These are phyloP conservation scores for Pachyrhynchus sulphureomaculatus DNA, from an alignment of 1,140 invertebrate genomes.

Conservation along the genomic window DNA sequence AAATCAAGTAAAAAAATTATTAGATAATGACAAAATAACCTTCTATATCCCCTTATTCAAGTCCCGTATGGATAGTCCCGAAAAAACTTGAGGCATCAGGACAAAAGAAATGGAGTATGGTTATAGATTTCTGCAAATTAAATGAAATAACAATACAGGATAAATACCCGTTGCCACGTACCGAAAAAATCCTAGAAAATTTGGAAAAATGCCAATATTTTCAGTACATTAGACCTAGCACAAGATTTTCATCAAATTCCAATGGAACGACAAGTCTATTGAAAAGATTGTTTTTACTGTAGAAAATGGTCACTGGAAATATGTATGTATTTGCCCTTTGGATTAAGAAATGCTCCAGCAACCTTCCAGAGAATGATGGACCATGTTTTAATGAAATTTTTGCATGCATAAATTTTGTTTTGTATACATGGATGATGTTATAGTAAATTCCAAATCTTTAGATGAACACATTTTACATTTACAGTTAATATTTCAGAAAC, in stretches of 20 bases:
- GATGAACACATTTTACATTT: conserved; percentile 1
- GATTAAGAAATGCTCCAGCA: conserved; percentile 24
- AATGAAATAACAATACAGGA: conserved; percentile 45
- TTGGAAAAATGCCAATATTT: conserved; percentile 52
- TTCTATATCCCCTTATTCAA: conserved; percentile 23
- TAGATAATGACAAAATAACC: conserved; percentile 24
- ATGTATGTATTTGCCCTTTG: conserved; percentile 31
- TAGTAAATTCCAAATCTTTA: too few species aligned
- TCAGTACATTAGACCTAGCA: conserved; percentile 52
- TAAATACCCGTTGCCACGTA: conserved; percentile 54
- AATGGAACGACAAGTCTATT: conserved; percentile 45
- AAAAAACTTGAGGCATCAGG: conserved; percentile 35
- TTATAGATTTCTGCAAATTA: conserved; percentile 48
- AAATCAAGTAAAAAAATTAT: conserved; percentile 15
- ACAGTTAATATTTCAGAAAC: not conserved
- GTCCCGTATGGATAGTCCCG: conserved; percentile 28
- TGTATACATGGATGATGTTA: conserved; percentile 51
- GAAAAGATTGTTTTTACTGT: conserved; percentile 40
- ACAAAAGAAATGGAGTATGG: conserved; percentile 43
- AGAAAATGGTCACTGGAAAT: conserved; percentile 29
- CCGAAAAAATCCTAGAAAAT: not conserved
- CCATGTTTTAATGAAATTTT: conserved; percentile 1
- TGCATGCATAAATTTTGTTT: conserved; percentile 26
- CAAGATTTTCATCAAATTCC: conserved; percentile 57
- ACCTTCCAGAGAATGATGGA: conserved; percentile 25